Base-by-base conservation (phyloP, 2,888 invertebrate genomes). In the Latheticus oryzae region DNA sequence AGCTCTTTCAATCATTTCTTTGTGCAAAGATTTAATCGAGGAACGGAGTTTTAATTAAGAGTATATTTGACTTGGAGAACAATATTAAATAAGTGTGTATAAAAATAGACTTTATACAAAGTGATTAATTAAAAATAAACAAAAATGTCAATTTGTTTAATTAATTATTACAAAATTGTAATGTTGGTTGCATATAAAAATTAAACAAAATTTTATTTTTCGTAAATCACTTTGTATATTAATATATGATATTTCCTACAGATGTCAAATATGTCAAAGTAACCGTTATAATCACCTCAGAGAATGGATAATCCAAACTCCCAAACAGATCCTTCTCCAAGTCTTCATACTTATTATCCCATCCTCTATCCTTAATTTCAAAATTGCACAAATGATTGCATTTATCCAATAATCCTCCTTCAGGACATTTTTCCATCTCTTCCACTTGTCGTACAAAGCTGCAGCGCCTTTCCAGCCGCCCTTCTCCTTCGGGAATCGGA, bases 401-500 rank as follows among this genome's bases (percentile, higher is more conserved):
- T 26, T 75, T 70, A 50, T 79, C 78, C 53, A 78, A 64, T 15
- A 78, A 69, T 13, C 73, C 75, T 33, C 74, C 75, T 35, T 76
- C 76, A 13, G 71, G 70, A 16, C 62, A 67, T 59, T 76, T 78
- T 62, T 76, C 78, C 71, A 76, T 74, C 65, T 79, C 79, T 65
- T 79, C 79, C 74, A 79, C 82, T 73, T 81, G 78, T 72, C 79
- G 76, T 71, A 76, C 81, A 77, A 81, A 82, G 74, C 81, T 79
- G 76, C 74, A 81, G 74, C 76, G 76, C 74, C 76, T 67, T 62
- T 79, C 78, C 65, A 78, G 58, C 50, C 75, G 73, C 7, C 72
- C 73, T 13, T 74, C 76, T 1, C 69, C 74, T 57, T 70, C 73
- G 24, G 73, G 83, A 79, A 82, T 75, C 79, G 83, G 69, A 78